Base-by-base conservation (phyloP, 2,797 vertebrate species). In the Pachyuromys duprasi region DNA sequence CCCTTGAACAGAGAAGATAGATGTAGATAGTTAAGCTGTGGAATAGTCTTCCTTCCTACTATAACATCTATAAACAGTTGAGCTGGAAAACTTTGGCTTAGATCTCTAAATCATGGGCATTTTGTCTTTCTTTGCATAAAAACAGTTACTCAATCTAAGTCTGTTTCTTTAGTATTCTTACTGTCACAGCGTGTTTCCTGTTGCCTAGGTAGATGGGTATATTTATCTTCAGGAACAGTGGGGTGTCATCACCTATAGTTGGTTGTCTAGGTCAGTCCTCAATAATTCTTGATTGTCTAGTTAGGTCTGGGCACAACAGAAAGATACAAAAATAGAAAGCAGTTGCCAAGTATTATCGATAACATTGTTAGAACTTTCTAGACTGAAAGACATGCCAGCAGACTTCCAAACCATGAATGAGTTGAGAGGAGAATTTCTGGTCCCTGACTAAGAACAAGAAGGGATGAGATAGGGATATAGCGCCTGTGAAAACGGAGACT, bases 81-180 rank as follows among this genome's bases (percentile, higher is more conserved):
- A 78, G 11, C 75, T 53, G 42, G 49, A 17, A 88, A 89, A 63
- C 42, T 45, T 76, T 72, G 87, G 24, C 39, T 78, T 81, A 81
- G 53, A 49, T 18, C 63, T 94, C 57, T 70, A 72, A 86, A 60
- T 36, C 72, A 96, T 45, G 87, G 65, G 20, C 87, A 39, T 81
- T 95, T 90, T 82, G 55, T 62, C 31, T 80, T 74, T 83, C 81
- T 93, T 92, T 89, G 74, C 8, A 79, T 84, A 94, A 79, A 97
- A 96, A 81, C 31, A 89, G 55, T 80, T 90, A 86, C 24, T 53
- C 22, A 60, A 88, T 84, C 53, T 49, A 89, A 86, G 3, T 87
- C 65, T 67, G 31, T 72, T 95, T 84, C 79, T 91, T 83, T 42
- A 78, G 36, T 89, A 36, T 28, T 49, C 76, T 26, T 60, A 60